phyloP scores from a whole-genome alignment of 2,888 invertebrate genomes.

The Pterostichus niger region DNA sequence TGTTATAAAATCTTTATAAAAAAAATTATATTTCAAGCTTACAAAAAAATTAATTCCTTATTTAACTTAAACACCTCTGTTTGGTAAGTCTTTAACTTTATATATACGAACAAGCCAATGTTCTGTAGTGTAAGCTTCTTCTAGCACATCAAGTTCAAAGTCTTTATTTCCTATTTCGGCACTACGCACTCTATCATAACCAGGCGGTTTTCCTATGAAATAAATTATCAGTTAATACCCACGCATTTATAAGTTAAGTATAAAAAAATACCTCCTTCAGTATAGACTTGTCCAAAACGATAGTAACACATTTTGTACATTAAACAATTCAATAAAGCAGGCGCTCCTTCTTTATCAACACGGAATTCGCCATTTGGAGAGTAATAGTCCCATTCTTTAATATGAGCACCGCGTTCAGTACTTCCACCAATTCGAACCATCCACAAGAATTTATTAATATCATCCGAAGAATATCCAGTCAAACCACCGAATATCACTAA shows the following conservation, averaged over 20 bases:
- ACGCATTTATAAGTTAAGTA: constrained; percentile 43
- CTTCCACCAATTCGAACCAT: constrained; percentile 98
- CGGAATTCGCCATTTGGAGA: constrained; percentile 97
- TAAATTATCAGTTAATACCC: constrained; percentile 55
- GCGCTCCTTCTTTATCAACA: constrained; percentile 96
- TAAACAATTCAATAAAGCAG: constrained; percentile 94
- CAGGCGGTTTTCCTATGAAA: constrained; percentile 91
- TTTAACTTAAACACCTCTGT: constrained; percentile 85
- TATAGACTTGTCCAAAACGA: constrained; percentile 97
- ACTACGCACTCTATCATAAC: constrained; percentile 96
- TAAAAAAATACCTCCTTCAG: constrained; percentile 87
- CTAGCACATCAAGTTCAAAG: constrained; percentile 98
- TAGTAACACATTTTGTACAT: constrained; percentile 99
- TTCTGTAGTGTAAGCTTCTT: constrained; percentile 99
- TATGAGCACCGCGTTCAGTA: constrained; percentile 95
- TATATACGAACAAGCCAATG: constrained; percentile 99
- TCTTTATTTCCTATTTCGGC: constrained; percentile 99
- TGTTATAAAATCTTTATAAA: constrained; percentile 64
- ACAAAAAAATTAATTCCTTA: constrained; percentile 37
- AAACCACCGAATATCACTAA: constrained; percentile 99
- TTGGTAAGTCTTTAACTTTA: constrained; percentile 96
- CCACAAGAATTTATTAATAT: constrained; percentile 99
- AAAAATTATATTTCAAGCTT: constrained; percentile 65
- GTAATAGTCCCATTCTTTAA: constrained; percentile 98
- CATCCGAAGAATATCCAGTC: constrained; percentile 98